These are phyloP conservation scores for Netelia melanura DNA, from an alignment of 2,888 invertebrate genomes.

Conservation along the genomic window DNA sequence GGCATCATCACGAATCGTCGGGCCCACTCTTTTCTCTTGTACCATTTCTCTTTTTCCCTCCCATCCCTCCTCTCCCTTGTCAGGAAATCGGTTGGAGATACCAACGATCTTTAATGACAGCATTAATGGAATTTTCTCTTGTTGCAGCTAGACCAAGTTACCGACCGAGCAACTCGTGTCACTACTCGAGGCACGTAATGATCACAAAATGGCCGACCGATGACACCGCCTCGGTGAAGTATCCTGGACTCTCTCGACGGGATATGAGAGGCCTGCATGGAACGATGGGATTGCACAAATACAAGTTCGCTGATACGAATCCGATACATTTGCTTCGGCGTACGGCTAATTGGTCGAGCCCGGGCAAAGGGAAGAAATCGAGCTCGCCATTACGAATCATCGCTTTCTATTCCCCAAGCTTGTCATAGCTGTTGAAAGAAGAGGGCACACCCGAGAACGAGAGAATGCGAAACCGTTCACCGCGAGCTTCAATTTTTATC, in stretches of 20 bases:
- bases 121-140: conserved; percentile 68
- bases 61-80: conserved; percentile 5
- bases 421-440: conserved; percentile 43
- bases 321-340: conserved; percentile 14
- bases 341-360: conserved; percentile 63
- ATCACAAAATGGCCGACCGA: conserved; percentile 46
- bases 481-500: conserved; percentile 53
- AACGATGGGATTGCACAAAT: no score
- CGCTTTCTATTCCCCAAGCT: conserved; percentile 63
- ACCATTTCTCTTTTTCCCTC: conserved; percentile 7
- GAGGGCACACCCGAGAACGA: conserved; percentile 50
- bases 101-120: conserved; percentile 64
- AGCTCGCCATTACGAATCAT: conserved; percentile 44
- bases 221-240: conserved; percentile 61
- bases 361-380: conserved; percentile 57
- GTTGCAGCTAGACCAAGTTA: background rate
- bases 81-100: conserved; percentile 38
- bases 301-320: background rate
- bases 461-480: conserved; percentile 64
- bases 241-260: conserved; percentile 1
- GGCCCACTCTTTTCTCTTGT: conserved; percentile 5
- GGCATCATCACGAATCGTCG: conserved; percentile 58
- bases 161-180: background rate
- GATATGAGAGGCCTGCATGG: background rate
- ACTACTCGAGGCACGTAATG: conserved; percentile 39